Conservation (phyloP, 2,797 vertebrate species). For the Danionella dracula region DNA sequence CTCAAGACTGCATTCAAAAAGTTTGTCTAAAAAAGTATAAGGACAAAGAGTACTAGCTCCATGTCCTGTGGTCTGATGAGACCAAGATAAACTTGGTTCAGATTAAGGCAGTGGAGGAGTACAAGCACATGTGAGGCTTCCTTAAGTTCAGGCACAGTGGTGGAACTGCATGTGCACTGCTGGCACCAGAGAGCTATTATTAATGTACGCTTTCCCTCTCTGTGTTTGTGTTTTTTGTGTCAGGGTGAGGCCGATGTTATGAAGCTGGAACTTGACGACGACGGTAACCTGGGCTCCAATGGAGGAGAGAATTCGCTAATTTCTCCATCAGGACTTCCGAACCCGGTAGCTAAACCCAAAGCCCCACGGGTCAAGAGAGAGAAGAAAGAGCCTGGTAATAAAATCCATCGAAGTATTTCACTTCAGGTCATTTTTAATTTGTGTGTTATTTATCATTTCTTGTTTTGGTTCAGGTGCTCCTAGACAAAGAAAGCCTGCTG, state of each 20-base stretch:
- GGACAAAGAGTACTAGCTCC: no score
- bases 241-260: conserved; percentile 83
- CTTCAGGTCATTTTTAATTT: neutral
- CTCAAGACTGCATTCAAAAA: no score
- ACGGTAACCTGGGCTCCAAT: conserved; percentile 61
- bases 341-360: conserved; percentile 66
- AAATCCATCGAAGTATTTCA: neutral
- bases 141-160: no score
- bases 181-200: no score
- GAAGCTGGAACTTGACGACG: conserved; percentile 91
- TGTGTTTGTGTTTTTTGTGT: conserved; percentile 21
- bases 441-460: neutral
- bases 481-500: conserved; percentile 78
- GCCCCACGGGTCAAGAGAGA: conserved; percentile 79
- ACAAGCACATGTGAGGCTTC: no score
- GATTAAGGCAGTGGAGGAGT: no score
- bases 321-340: conserved; percentile 48
- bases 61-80: no score
- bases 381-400: conserved; percentile 88
- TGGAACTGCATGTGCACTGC: no score
- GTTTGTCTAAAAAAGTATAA: no score
- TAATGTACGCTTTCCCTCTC: neutral
- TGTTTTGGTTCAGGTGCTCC: conserved; percentile 55
- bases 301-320: conserved; percentile 76
- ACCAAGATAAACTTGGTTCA: no score